Evolutionary conservation across 2,113 vertebrate species (phyloP).

Genomic region (Chroicocephalus ridibundus): DNA sequence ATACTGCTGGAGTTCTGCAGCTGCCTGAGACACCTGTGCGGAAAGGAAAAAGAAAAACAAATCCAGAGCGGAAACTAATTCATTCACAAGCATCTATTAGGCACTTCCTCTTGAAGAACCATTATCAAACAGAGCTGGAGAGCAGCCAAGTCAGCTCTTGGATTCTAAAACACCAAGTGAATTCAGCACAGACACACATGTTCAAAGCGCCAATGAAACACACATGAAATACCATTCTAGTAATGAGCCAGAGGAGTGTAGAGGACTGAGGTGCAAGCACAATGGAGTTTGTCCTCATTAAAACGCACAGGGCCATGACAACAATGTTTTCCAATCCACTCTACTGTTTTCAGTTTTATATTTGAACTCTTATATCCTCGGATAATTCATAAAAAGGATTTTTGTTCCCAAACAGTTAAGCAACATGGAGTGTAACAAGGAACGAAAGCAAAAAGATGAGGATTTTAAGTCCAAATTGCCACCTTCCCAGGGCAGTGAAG

Average conservation of each 20-base stretch:
- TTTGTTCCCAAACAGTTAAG: not conserved
- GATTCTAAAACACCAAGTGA: not conserved
- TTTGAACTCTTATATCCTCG: not conserved
- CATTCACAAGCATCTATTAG: not conserved
- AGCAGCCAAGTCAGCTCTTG: not conserved
- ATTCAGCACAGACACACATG: not conserved
- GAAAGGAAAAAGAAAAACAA: not conserved
- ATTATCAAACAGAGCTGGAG: not conserved
- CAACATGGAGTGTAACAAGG: not conserved
- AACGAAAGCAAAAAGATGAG: not conserved
- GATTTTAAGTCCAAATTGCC: not conserved
- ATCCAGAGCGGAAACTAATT: not conserved
- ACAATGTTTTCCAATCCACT: not conserved
- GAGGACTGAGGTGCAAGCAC: not conserved
- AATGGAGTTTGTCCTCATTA: not conserved
- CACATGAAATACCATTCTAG: not conserved
- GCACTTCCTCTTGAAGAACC: not conserved
- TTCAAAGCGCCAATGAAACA: not conserved
- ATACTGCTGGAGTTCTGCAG: slow-evolving; percentile 93
- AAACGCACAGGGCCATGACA: not conserved
- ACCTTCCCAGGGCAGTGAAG: not conserved
- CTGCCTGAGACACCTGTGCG: slow-evolving; percentile 91
- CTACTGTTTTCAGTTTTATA: not conserved
- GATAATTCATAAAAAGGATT: not conserved
- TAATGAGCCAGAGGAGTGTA: not conserved